These are phyloP conservation scores for Penaeus japonicus DNA, from an alignment of 1,140 invertebrate genomes.

Conservation along the genomic window DNA sequence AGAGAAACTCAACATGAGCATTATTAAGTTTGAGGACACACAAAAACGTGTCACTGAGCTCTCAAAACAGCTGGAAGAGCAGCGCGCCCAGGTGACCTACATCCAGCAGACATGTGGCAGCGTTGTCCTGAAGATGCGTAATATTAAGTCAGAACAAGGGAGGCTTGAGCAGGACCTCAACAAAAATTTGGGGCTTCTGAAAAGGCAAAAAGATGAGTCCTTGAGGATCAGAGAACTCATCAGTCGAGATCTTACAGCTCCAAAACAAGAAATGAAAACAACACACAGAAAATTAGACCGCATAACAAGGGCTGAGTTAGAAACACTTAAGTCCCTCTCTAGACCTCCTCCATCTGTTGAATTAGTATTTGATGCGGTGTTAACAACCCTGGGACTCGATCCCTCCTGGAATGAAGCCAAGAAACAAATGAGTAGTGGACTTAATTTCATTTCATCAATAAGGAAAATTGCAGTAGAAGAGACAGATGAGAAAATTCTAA, in stretches of 20 bases:
- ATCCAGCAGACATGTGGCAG: constrained; percentile 57
- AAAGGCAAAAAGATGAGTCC: constrained; percentile 53
- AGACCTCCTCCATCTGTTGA: constrained; percentile 48
- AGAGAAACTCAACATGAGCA: constrained; percentile 35
- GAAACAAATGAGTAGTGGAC: constrained; percentile 55
- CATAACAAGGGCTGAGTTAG: constrained; percentile 54
- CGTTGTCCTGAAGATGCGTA: constrained; percentile 55
- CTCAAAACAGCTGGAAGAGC: constrained; percentile 48
- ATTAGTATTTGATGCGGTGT: constrained; percentile 50
- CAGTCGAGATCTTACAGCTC: constrained; percentile 47
- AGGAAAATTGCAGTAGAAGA: constrained; percentile 49
- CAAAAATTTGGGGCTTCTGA: constrained; percentile 50
- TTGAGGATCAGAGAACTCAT: constrained; percentile 54
- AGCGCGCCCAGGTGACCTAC: constrained; percentile 54
- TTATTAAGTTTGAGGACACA: constrained; percentile 47
- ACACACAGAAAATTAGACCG: constrained; percentile 47
- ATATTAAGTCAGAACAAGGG: constrained; percentile 56
- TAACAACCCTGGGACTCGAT: constrained; percentile 48
- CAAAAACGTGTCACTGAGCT: constrained; percentile 51
- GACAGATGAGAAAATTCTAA: constrained; percentile 39
- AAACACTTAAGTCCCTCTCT: constrained; percentile 39
- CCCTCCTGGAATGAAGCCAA: constrained; percentile 58
- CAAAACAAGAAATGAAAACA: constrained; percentile 47
- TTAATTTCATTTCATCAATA: constrained; percentile 51
- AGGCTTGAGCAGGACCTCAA: constrained; percentile 54